These are phyloP conservation scores for Enteromius trimaculatus DNA, from an alignment of 2,797 vertebrate genomes.

Conservation along the genomic window DNA sequence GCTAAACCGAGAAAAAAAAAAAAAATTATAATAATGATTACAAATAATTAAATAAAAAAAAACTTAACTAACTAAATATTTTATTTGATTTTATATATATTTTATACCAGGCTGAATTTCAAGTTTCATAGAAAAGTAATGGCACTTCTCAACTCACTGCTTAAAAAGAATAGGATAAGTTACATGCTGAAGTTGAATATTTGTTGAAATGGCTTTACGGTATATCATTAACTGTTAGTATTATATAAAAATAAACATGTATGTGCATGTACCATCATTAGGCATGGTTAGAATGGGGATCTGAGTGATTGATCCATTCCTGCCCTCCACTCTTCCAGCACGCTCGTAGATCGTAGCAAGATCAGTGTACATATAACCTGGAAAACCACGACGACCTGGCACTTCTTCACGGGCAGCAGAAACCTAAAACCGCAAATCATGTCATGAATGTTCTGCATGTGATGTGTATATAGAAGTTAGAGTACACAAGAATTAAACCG, in stretches of 20 bases:
- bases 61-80: neutral
- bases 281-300: conserved; percentile 87
- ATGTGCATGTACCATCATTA: conserved; percentile 77
- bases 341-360: conserved; percentile 85
- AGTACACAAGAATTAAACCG: neutral
- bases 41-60: too few relatives aligned
- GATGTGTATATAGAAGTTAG: neutral
- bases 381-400: conserved; percentile 83
- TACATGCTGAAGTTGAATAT: neutral
- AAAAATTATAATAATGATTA: neutral
- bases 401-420: conserved; percentile 85
- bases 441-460: too few relatives aligned
- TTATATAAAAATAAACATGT: neutral
- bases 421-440: conserved; percentile 69
- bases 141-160: neutral
- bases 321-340: conserved; percentile 82
- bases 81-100: neutral
- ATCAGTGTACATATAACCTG: conserved; percentile 87
- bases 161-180: neutral
- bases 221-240: neutral
- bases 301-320: conserved; percentile 86
- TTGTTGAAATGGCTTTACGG: neutral
- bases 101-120: neutral
- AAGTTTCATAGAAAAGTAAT: neutral
- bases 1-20: neutral